Base-by-base conservation (phyloP, 2,113 vertebrate species). In the Zingel zingel region DNA sequence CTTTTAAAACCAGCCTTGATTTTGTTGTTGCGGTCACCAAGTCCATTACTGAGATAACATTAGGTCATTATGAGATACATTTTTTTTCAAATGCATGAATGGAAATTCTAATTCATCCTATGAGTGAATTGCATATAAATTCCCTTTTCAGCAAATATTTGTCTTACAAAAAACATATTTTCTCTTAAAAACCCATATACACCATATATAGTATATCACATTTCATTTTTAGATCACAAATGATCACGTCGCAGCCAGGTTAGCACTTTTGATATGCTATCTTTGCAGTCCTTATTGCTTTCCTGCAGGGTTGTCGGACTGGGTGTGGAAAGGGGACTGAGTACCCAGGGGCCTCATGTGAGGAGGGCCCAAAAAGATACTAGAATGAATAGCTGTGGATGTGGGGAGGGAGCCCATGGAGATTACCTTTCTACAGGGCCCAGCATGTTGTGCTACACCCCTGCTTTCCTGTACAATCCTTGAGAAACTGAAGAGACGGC, bases 161-260 rank as follows among this genome's bases (percentile, higher is more conserved):
- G 59, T 47, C 12, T 6, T 47, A 11, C 21, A 47, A 72, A 68
- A 36, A 62, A 59, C 7, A 77, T 47, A 51, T 39, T 33, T 33
- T 33, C 33, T 33, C 33, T 70, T 69, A 65, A 25, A 82, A 53
- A 74, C 11, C 59, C 12, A 74, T 47, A 18, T 56, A 79, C 23
- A 81, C 36, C 3, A 69, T 30, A 64, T 25, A 39, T 43, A 4
- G 1, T 59, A 65, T 13, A 71, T 59, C 18, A 62, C 51, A 70
- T 81, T 39, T 77, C 0, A 67, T 54, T 69, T 64, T 21, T 23
- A 48, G 57, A 75, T 54, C 50, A 47, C 11, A 54, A 18, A 33
- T 21, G 53, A 47, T 69, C 48, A 47, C 45, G 43, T 23, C 3
- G 1, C 10, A 59, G 51, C 64, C 59, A 33, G 19, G 18, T 36